A percentile compares a stretch with the other conserved stretches of the same genome.
Conservation (phyloP, 2,113 vertebrate genomes). For the Pogona vitticeps region DNA sequence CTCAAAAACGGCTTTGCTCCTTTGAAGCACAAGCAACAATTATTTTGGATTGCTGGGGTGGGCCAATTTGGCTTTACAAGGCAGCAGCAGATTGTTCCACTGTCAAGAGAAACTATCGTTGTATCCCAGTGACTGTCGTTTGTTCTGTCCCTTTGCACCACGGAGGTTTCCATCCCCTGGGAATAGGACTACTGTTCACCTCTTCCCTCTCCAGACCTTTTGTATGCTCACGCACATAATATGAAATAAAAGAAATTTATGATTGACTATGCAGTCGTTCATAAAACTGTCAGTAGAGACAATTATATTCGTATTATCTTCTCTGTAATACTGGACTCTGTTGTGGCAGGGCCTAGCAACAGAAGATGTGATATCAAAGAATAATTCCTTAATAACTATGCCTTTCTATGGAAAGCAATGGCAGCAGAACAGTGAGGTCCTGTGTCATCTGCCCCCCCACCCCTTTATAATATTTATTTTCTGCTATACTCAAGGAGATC, state of each 20-base stretch:
- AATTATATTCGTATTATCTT: neutral
- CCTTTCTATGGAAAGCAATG: neutral
- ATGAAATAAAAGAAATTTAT: neutral
- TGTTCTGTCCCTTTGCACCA: slow-evolving; percentile 31
- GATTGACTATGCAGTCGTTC: neutral
- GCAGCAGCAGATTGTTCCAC: slow-evolving; percentile 37
- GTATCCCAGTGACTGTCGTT: slow-evolving; percentile 29
- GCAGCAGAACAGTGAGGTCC: neutral
- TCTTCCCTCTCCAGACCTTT: slow-evolving; percentile 22
- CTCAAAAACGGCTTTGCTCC: slow-evolving; percentile 35
- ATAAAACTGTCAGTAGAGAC: neutral
- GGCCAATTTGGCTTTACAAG: slow-evolving; percentile 46
- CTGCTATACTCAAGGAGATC: neutral
- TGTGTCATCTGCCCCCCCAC: neutral
- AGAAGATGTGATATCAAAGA: neutral
- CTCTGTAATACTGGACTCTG: neutral
- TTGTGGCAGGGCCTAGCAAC: neutral
- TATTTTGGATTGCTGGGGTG: slow-evolving; percentile 49
- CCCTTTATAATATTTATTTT: neutral
- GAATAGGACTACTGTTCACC: slow-evolving; percentile 52
- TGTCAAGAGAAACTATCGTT: slow-evolving; percentile 18
- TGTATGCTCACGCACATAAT: neutral
- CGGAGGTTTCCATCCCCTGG: neutral
- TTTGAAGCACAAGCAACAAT: slow-evolving; percentile 46
- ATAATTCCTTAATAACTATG: neutral